These are phyloP conservation scores for Anniella stebbinsi DNA, from an alignment of 2,797 vertebrate genomes.

Conservation along the genomic window DNA sequence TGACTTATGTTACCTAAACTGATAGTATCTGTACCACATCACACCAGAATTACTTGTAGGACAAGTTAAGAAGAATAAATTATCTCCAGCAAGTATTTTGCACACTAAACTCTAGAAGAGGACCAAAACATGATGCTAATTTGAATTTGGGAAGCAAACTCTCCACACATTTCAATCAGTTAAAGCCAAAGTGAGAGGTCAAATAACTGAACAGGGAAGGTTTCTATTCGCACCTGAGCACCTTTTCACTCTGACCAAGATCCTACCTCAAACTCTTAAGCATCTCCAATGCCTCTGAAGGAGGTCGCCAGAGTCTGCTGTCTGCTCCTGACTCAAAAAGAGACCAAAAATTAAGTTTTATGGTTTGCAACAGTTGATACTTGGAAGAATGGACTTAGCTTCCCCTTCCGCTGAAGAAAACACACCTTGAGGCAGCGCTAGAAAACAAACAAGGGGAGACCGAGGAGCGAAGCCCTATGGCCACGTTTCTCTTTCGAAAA, in stretches of 20 bases:
- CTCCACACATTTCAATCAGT: neutral
- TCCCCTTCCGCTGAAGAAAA: no score
- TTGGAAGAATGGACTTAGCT: neutral
- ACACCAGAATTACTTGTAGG: neutral
- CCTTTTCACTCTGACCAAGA: neutral
- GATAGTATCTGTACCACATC: conserved; percentile 2
- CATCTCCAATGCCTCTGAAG: neutral
- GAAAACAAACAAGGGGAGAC: neutral
- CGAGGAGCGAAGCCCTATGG: neutral
- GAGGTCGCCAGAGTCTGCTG: neutral
- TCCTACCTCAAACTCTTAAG: neutral
- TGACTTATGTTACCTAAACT: neutral
- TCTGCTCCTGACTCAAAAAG: neutral
- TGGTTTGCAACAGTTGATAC: neutral
- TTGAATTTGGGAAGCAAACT: neutral
- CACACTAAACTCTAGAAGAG: neutral
- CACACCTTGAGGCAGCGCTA: neutral
- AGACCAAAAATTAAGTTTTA: neutral
- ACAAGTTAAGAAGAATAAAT: neutral
- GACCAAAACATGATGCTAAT: neutral
- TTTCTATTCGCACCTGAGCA: neutral
- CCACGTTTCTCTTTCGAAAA: neutral
- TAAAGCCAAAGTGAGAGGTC: neutral
- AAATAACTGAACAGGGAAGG: neutral
- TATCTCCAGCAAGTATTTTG: neutral